Evolutionary conservation across 2,113 vertebrate genomes (phyloP).

Genomic region (Mungos mungo): DNA sequence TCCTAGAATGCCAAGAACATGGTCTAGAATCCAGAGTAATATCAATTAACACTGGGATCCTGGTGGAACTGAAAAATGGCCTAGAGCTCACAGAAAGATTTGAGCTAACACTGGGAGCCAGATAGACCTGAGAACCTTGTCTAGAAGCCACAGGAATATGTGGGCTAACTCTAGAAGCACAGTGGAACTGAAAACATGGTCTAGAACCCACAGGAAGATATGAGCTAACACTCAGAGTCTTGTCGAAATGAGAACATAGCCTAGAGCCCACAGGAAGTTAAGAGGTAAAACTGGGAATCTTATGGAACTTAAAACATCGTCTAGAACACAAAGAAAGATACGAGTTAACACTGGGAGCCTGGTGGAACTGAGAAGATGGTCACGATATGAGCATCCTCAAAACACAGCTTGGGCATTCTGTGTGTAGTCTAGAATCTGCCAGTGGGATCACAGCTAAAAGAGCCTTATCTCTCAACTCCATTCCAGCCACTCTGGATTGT

Average conservation of each 20-base stretch:
- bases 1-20: background rate
- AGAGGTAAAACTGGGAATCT: too few species aligned
- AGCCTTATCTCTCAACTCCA: background rate
- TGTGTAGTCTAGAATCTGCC: constrained; percentile 82
- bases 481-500: background rate
- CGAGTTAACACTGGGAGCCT: too few species aligned
- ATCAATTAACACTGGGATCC: background rate
- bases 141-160: background rate
- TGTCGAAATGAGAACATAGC: background rate
- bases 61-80: constrained; percentile 82
- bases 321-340: constrained; percentile 69
- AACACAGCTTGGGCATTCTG: constrained; percentile 67
- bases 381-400: background rate
- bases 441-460: rapidly evolving
- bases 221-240: background rate
- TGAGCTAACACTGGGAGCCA: background rate
- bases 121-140: background rate
- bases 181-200: constrained; percentile 83
- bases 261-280: background rate
- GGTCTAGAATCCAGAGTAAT: background rate
- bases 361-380: background rate
- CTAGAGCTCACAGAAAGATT: constrained; percentile 68
- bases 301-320: constrained; percentile 84
- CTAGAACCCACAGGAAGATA: constrained; percentile 67
- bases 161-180: too few species aligned